phyloP scores from a whole-genome alignment of 2,113 vertebrate species.

The Planiliza haematocheilus region DNA sequence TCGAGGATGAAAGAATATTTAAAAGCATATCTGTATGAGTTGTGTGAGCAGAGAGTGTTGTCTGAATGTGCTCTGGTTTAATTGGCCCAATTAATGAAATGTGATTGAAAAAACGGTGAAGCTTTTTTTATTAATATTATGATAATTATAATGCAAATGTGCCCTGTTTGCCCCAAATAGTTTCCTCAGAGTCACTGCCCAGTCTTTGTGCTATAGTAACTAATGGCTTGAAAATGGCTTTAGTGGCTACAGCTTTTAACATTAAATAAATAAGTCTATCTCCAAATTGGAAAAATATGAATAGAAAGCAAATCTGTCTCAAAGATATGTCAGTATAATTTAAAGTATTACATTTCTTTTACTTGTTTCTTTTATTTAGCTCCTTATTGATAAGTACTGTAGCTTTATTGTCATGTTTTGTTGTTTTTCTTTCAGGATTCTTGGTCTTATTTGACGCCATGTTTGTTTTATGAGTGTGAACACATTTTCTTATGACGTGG shows the following conservation, averaged over 20 bases:
- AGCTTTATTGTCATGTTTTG: too few species aligned
- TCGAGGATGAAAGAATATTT: neutral
- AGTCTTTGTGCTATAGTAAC: too few species aligned
- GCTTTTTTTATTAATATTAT: neutral
- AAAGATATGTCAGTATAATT: too few species aligned
- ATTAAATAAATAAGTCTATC: neutral
- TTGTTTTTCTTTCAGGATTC: too few species aligned
- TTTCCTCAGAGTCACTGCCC: slow-evolving; percentile 1
- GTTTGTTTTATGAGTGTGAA: too few species aligned
- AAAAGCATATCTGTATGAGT: neutral
- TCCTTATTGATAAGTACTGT: too few species aligned
- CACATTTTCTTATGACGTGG: too few species aligned
- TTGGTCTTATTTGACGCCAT: too few species aligned
- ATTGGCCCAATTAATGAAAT: slow-evolving; percentile 65
- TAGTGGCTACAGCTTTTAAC: neutral
- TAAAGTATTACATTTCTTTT: too few species aligned
- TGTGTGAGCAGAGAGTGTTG: neutral
- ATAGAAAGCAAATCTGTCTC: neutral
- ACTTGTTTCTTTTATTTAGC: too few species aligned
- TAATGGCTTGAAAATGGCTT: neutral
- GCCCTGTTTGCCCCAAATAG: slow-evolving; percentile 53
- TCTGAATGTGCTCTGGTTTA: slow-evolving; percentile 35
- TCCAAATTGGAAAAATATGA: neutral
- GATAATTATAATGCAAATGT: slow-evolving; percentile 61
- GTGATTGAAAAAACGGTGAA: slow-evolving; percentile 28